A percentile compares a stretch with the other conserved stretches of the same genome.
Evolutionary conservation across 2,888 invertebrate species (phyloP).

Genomic region (Sthenelais limicola): DNA sequence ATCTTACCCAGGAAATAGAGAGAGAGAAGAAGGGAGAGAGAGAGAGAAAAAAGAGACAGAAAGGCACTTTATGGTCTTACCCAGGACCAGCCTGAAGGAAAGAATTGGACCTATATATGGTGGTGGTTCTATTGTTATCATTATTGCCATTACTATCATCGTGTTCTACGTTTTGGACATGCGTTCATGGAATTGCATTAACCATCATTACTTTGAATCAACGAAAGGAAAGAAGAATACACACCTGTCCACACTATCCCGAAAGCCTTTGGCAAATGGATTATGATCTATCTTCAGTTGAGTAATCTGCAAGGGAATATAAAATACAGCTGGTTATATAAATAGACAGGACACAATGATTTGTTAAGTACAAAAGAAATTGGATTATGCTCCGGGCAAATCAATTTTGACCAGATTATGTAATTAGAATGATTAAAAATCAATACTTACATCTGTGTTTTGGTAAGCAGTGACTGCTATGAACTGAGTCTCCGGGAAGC

Average conservation of each 20-base stretch:
- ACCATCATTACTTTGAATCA: too few species aligned
- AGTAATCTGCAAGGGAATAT: constrained; percentile 69
- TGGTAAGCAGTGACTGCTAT: constrained; percentile 71
- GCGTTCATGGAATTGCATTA: too few species aligned
- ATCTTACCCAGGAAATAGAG: too few species aligned
- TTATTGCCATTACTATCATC: too few species aligned
- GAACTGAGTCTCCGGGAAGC: constrained; percentile 70
- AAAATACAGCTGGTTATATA: constrained; percentile 9
- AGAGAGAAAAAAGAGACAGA: too few species aligned
- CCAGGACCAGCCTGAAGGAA: too few species aligned
- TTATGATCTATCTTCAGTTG: constrained; percentile 73
- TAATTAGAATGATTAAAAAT: background rate
- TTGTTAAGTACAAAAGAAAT: background rate
- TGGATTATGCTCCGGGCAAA: background rate
- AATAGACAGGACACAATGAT: background rate
- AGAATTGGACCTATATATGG: too few species aligned
- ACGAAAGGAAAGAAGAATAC: background rate
- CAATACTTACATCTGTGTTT: constrained; percentile 68
- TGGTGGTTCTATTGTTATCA: too few species aligned
- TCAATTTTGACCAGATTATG: background rate
- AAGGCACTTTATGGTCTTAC: too few species aligned
- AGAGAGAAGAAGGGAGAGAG: too few species aligned
- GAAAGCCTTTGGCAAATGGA: constrained; percentile 73
- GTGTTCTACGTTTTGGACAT: too few species aligned
- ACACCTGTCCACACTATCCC: constrained; percentile 66